A percentile compares a stretch with the other conserved stretches of the same genome.
phyloP scores from a whole-genome alignment of 1,140 invertebrate species.

The Pogonus chalceus region DNA sequence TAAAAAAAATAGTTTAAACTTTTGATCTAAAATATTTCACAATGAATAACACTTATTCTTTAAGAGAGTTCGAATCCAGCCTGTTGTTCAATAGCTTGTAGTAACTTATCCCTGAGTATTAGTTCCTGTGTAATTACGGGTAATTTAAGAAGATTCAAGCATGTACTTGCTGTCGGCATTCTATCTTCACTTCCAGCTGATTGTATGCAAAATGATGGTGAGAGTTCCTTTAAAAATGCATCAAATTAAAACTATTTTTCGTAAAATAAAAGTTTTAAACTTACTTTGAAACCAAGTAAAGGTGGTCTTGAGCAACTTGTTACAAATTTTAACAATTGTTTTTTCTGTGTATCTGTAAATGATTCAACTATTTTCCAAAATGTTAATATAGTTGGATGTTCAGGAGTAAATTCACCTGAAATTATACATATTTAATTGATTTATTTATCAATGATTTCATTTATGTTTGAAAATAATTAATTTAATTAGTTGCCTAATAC shows the following conservation, averaged over 20 bases:
- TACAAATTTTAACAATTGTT: conserved; percentile 90
- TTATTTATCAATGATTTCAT: too few species aligned
- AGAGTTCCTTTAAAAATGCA: conserved; percentile 64
- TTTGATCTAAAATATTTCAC: too few species aligned
- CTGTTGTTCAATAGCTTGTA: conserved; percentile 89
- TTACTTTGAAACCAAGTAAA: conserved; percentile 89
- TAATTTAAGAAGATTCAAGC: conserved; percentile 94
- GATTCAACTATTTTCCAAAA: conserved; percentile 80
- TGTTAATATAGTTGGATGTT: conserved; percentile 65
- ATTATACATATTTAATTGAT: conserved; percentile 13
- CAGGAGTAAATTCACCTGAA: conserved; percentile 66
- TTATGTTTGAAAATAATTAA: too few species aligned
- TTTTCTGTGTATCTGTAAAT: conserved; percentile 75
- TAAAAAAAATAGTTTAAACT: too few species aligned
- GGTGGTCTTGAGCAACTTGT: conserved; percentile 96
- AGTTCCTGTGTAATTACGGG: conserved; percentile 78
- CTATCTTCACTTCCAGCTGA: conserved; percentile 77
- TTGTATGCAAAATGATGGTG: conserved; percentile 91
- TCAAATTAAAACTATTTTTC: conserved; percentile 4
- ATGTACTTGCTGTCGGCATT: conserved; percentile 90
- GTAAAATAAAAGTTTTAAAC: not conserved
- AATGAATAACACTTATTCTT: conserved; percentile 22
- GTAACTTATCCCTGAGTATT: conserved; percentile 69
- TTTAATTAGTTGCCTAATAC: too few species aligned
- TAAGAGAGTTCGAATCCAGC: conserved; percentile 94